A percentile compares a stretch with the other conserved stretches of the same genome.
phyloP scores from a whole-genome alignment of 2,797 vertebrate species.

The Thunnus albacares region DNA sequence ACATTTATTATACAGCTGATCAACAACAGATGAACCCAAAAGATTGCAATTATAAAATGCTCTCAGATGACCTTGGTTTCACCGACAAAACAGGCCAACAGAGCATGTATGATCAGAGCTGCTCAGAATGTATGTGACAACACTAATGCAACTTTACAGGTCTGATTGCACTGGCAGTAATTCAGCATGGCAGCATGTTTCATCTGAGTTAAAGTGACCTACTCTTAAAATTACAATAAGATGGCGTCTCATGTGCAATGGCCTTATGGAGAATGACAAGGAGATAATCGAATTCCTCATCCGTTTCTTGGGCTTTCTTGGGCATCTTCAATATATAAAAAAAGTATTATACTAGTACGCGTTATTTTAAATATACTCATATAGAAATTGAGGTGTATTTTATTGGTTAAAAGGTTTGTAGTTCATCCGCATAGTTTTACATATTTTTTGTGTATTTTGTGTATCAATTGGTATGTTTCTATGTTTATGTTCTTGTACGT shows the following conservation, averaged over 20 bases:
- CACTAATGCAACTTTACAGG: slow-evolving; percentile 7
- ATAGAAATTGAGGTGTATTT: not conserved
- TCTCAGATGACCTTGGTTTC: slow-evolving; percentile 24
- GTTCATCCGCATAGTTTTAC: no score
- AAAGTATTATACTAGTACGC: not conserved
- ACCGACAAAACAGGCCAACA: not conserved
- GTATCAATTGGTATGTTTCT: no score
- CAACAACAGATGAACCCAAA: not conserved
- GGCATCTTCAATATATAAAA: not conserved
- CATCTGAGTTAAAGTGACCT: slow-evolving; percentile 20
- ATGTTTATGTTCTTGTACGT: no score
- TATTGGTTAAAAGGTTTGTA: no score
- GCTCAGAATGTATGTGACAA: slow-evolving; percentile 20
- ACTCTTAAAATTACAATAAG: slow-evolving; percentile 13
- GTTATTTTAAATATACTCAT: not conserved
- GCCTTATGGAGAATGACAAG: slow-evolving; percentile 14
- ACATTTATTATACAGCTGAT: not conserved
- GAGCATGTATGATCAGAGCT: slow-evolving; percentile 10
- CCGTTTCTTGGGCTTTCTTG: not conserved
- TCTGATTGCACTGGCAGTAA: slow-evolving; percentile 23
- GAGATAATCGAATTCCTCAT: not conserved
- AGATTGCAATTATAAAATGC: slow-evolving; percentile 1
- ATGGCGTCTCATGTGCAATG: not conserved
- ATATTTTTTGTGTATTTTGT: no score
- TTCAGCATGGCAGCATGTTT: slow-evolving; percentile 25